These are phyloP conservation scores for Mamestra configurata DNA, from an alignment of 1,140 invertebrate genomes.

Conservation along the genomic window DNA sequence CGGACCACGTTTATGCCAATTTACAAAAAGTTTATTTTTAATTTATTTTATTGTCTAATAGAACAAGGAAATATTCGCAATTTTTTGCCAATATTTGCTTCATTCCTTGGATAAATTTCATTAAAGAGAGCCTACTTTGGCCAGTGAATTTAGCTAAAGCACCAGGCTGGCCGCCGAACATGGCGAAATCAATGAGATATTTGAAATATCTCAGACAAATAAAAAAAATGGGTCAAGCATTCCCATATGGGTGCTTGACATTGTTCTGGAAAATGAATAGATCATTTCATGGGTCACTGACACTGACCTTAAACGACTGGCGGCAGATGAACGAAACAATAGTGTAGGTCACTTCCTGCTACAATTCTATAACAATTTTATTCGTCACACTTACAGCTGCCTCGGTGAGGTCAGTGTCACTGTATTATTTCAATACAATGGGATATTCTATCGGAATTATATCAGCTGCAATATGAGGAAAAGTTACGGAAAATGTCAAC, in stretches of 20 bases:
- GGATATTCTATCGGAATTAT: not conserved
- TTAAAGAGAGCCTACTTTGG: too few species aligned
- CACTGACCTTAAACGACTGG: constrained; percentile 18
- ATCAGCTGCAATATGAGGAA: not conserved
- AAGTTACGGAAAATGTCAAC: not conserved
- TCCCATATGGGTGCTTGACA: not conserved
- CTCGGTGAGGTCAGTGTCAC: constrained; percentile 11
- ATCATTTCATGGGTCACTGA: constrained; percentile 10
- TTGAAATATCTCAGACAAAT: too few species aligned
- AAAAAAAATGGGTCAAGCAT: not conserved
- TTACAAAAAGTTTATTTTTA: too few species aligned
- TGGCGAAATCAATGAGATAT: too few species aligned
- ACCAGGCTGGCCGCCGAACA: too few species aligned
- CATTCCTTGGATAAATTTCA: too few species aligned
- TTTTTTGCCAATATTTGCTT: too few species aligned
- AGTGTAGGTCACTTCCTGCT: constrained; percentile 1
- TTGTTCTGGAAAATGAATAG: not conserved
- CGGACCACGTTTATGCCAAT: too few species aligned
- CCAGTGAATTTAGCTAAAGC: too few species aligned
- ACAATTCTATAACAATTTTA: not conserved
- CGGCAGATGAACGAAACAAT: not conserved
- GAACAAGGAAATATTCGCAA: too few species aligned
- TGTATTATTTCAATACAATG: not conserved
- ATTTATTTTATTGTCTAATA: too few species aligned
- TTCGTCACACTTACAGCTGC: not conserved